These are phyloP conservation scores for Lamellibrachia luymesi DNA, from an alignment of 1,140 invertebrate species.

Conservation along the genomic window DNA sequence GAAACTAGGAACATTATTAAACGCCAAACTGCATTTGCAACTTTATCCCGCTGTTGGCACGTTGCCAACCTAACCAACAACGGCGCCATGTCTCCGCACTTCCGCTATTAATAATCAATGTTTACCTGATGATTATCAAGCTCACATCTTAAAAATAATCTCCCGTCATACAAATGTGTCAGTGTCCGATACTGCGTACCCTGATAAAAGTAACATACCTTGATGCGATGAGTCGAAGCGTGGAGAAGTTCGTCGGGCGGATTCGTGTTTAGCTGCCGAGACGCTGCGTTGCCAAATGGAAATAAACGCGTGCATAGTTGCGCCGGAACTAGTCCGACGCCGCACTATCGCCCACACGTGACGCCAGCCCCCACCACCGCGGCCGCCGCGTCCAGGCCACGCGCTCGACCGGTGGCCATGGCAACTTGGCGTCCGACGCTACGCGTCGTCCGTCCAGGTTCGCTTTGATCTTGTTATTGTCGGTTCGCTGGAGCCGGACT, in stretches of 20 bases:
- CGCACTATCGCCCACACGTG: neutral
- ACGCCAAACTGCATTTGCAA: neutral
- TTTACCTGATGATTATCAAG: neutral
- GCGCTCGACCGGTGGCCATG: neutral
- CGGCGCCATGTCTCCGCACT: neutral
- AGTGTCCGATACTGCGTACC: neutral
- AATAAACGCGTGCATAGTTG: constrained; percentile 4
- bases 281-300: neutral
- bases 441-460: neutral
- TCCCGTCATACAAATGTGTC: neutral
- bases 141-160: neutral
- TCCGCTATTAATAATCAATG: constrained; percentile 1
- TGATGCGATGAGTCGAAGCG: neutral
- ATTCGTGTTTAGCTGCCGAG: neutral
- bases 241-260: neutral
- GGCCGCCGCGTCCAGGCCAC: neutral
- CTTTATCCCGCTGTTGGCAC: neutral
- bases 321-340: neutral
- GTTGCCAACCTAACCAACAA: neutral
- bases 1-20: neutral
- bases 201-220: neutral
- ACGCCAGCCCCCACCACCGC: neutral
- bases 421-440: neutral
- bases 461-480: neutral
- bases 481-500: neutral